Evolutionary conservation across 1,140 invertebrate genomes (phyloP).

Genomic region (Drosophila bocki): DNA sequence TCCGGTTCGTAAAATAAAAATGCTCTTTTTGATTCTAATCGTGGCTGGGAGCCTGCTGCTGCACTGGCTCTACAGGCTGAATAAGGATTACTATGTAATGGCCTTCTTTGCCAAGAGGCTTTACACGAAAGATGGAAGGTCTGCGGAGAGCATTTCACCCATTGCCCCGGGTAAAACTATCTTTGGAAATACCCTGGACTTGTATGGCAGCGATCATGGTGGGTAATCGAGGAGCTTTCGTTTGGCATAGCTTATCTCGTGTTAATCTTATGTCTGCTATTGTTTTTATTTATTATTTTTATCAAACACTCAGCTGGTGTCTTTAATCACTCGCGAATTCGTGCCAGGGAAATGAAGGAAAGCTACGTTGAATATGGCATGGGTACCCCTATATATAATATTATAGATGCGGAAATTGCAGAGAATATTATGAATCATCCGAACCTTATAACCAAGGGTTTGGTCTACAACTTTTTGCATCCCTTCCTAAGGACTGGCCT

Average conservation of each 20-base stretch:
- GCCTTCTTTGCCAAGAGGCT: slow-evolving; percentile 52
- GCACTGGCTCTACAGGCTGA: slow-evolving; percentile 54
- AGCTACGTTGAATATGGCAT: slow-evolving; percentile 64
- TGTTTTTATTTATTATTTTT: not conserved
- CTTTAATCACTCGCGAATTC: slow-evolving; percentile 27
- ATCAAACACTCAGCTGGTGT: slow-evolving; percentile 31
- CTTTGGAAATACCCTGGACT: slow-evolving; percentile 52
- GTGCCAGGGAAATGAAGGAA: slow-evolving; percentile 29
- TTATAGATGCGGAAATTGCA: slow-evolving; percentile 63
- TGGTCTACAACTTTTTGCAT: slow-evolving; percentile 86
- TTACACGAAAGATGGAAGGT: slow-evolving; percentile 38
- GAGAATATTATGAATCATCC: slow-evolving; percentile 64
- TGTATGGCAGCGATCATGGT: slow-evolving; percentile 57
- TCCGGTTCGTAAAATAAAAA: slow-evolving; percentile 2
- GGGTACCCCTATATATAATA: slow-evolving; percentile 50
- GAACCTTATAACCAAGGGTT: slow-evolving; percentile 63
- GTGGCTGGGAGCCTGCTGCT: slow-evolving; percentile 27
- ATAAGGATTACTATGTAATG: slow-evolving; percentile 56
- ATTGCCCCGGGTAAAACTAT: slow-evolving; percentile 46
- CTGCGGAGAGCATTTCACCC: slow-evolving; percentile 50
- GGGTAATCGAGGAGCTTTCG: not conserved
- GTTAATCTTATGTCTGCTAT: not conserved
- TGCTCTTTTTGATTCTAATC: slow-evolving; percentile 21
- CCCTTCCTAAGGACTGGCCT: slow-evolving; percentile 89
- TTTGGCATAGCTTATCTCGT: not conserved